Base-by-base conservation (phyloP, 2,113 vertebrate genomes). In the Cyprinodon variegatus region DNA sequence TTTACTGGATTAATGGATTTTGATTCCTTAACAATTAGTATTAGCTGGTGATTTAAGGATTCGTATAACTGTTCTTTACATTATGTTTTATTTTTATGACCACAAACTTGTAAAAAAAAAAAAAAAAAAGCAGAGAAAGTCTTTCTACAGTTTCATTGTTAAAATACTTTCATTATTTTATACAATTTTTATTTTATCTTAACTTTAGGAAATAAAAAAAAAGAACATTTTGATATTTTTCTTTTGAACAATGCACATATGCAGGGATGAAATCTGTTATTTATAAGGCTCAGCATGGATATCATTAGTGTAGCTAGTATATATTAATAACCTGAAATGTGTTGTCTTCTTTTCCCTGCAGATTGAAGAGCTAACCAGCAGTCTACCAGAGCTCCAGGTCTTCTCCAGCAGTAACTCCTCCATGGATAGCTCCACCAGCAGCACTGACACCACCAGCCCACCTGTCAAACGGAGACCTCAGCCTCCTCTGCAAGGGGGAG, bases 331-430 rank as follows among this genome's bases (percentile, higher is more conserved):
- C 8, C 41, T 46, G n/a, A 77, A 53, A 38, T 43, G 11, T 22
- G 29, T 6, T 10, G 20, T 11, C 40, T 17, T 81, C 15, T 8
- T 66, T 5, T 11, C 11, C 1, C n/a, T 38, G 4, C 89, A 99
- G 98, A 99, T 99, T 61, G 98, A 99, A 81, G 98, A 99, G 88
- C 74, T 99, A 85, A 99, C 98, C 61, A 97, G 96, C 91, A 97
- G 96, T 76, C 93, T 99, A 50, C 96, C 96, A 4, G 94, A 96
- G 77, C 93, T 97, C n/a, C 96, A 96, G 75, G 87, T 94, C 0
- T 36, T 95, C 78, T 96, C 96, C 65, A 92, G 95, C 90, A 99
- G 98, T 11, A 89, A 94, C 1, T 99, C 98, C 40, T 99, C 98
- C 0, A 82, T 98, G 90, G 97, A 98, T 79, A 97, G 97, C 75